Percentiles rank a stretch among this genome's conserved stretches.
phyloP scores from a whole-genome alignment of 2,113 vertebrate genomes.

The Lamprotornis superbus region DNA sequence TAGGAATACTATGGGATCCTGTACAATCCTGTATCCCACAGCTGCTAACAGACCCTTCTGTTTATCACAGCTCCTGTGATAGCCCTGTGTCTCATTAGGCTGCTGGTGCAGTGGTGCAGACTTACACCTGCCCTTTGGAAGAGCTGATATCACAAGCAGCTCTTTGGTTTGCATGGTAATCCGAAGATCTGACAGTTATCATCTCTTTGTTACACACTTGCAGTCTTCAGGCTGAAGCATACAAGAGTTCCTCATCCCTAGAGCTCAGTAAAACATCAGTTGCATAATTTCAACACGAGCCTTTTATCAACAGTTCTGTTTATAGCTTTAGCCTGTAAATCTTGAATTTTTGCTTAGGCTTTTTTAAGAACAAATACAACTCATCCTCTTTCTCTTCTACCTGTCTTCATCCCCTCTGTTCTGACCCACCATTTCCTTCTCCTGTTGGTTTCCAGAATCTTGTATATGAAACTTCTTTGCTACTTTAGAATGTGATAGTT shows the following conservation, averaged over 20 bases:
- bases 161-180: neutral
- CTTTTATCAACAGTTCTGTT: neutral
- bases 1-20: accelerated
- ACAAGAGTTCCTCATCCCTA: neutral
- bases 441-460: neutral
- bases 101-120: neutral
- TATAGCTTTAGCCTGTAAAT: neutral
- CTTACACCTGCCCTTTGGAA: neutral
- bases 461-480: neutral
- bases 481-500: neutral
- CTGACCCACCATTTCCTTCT: neutral
- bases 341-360: neutral
- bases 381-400: neutral
- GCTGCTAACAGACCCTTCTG: neutral
- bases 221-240: neutral
- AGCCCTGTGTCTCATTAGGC: neutral
- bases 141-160: neutral
- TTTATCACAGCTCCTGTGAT: neutral
- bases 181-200: neutral
- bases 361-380: neutral
- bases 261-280: neutral
- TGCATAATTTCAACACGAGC: neutral
- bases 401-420: neutral
- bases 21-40: neutral
- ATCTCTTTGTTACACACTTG: neutral